Conservation (phyloP, 2,888 invertebrate genomes). For the Chymomyza amoena region DNA sequence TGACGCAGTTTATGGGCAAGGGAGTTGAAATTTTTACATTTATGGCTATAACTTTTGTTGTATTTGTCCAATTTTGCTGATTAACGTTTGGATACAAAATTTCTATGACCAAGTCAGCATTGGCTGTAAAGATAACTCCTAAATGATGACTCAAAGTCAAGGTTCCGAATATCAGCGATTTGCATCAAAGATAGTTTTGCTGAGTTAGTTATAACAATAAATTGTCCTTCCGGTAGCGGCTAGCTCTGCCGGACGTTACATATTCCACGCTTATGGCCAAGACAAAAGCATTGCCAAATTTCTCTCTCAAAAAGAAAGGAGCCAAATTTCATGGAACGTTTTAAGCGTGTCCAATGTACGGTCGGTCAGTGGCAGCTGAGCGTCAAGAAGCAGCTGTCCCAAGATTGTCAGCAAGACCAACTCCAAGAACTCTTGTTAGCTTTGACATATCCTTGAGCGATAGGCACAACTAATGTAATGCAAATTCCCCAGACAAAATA, state of each 20-base stretch:
- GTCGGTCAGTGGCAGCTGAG: conserved; percentile 41
- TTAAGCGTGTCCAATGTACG: conserved; percentile 47
- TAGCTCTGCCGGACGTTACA: not conserved
- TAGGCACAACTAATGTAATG: conserved; percentile 11
- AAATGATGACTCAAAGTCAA: no score
- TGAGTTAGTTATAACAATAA: no score
- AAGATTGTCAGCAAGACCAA: not conserved
- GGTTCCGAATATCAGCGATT: no score
- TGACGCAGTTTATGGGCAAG: no score
- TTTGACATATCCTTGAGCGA: conserved; percentile 37
- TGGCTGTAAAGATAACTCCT: no score
- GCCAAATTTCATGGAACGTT: conserved; percentile 62
- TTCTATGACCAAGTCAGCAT: no score
- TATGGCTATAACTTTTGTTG: no score
- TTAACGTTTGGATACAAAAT: no score
- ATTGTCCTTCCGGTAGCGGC: no score
- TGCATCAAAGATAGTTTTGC: no score
- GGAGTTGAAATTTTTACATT: no score
- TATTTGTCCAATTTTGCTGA: no score
- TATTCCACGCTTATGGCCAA: not conserved
- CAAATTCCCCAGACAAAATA: conserved; percentile 34
- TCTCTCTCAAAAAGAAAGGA: conserved; percentile 17
- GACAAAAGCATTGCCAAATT: conserved; percentile 22
- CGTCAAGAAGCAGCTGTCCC: conserved; percentile 24
- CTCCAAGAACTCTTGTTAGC: conserved; percentile 20